These are phyloP conservation scores for Mastomys coucha DNA, from an alignment of 2,113 vertebrate species.

Conservation along the genomic window DNA sequence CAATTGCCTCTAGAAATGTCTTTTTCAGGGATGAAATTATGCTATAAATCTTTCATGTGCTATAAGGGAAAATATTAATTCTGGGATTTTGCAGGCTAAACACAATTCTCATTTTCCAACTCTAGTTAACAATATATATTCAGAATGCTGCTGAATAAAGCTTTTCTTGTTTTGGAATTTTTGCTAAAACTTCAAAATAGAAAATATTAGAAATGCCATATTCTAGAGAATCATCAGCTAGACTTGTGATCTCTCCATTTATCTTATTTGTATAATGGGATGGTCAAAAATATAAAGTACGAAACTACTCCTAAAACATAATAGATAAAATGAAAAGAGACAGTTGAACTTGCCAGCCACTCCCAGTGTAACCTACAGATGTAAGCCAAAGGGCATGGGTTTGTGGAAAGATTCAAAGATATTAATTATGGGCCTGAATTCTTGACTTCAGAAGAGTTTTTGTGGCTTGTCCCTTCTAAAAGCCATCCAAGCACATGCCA, in stretches of 20 bases:
- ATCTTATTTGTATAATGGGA: not conserved
- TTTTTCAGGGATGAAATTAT: constrained; percentile 22
- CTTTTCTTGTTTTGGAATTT: constrained; percentile 20
- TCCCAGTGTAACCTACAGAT: not conserved
- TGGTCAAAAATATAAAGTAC: not conserved
- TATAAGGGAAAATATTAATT: constrained; percentile 48
- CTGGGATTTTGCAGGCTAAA: not conserved
- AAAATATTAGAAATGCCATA: not conserved
- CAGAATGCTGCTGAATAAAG: not conserved
- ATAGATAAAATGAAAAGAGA: constrained; percentile 3
- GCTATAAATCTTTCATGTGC: constrained; percentile 49
- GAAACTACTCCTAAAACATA: not conserved
- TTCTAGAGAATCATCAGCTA: constrained; percentile 11
- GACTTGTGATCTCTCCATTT: not conserved
- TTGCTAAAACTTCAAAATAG: constrained; percentile 21
- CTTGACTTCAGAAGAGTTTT: not conserved
- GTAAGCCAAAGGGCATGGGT: not conserved
- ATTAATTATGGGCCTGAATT: not conserved
- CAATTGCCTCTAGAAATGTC: not conserved
- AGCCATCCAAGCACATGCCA: not conserved
- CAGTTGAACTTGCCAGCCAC: not conserved
- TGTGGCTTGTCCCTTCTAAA: not conserved
- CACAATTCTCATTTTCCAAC: not conserved
- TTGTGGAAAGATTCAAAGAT: not conserved
- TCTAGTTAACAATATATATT: constrained; percentile 8